Conservation (phyloP, 1,140 invertebrate genomes). For the Paramacrobiotus metropolitanus region DNA sequence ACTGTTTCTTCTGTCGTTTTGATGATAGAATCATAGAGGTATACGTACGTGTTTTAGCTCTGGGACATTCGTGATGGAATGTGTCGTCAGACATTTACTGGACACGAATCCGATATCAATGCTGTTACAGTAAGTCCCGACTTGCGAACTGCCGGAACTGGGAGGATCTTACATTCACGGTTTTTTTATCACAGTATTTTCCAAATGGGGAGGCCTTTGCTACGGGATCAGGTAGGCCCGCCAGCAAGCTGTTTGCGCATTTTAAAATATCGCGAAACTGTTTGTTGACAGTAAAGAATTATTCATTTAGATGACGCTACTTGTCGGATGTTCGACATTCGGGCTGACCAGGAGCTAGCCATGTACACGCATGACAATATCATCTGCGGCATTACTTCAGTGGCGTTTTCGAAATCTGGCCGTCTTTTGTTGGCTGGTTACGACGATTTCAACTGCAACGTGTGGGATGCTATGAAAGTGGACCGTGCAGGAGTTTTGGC, state of each 20-base stretch:
- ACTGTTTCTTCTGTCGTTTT: no score
- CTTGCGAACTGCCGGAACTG: no score
- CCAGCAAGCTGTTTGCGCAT: no score
- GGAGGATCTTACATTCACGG: no score
- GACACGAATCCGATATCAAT: conserved; percentile 95
- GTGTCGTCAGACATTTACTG: conserved; percentile 93
- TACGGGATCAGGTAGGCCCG: conserved; percentile 81
- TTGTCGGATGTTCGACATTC: conserved; percentile 84
- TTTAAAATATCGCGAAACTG: no score
- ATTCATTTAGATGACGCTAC: conserved; percentile 98
- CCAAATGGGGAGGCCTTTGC: conserved; percentile 87
- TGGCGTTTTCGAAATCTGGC: conserved; percentile 89
- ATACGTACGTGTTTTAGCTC: no score
- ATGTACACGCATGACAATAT: conserved; percentile 98
- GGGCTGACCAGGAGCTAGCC: conserved; percentile 75
- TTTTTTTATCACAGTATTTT: no score
- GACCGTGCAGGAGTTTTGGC: conserved; percentile 90
- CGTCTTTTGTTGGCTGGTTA: conserved; percentile 82
- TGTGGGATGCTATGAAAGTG: conserved; percentile 95
- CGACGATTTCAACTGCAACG: conserved; percentile 96
- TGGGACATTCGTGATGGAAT: conserved; percentile 92
- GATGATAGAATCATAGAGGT: no score
- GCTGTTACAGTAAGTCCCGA: conserved; percentile 59
- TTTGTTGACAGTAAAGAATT: no score
- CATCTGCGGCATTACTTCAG: conserved; percentile 91